phyloP scores from a whole-genome alignment of 2,797 vertebrate species.

The Hypotaenidia philippensis region DNA sequence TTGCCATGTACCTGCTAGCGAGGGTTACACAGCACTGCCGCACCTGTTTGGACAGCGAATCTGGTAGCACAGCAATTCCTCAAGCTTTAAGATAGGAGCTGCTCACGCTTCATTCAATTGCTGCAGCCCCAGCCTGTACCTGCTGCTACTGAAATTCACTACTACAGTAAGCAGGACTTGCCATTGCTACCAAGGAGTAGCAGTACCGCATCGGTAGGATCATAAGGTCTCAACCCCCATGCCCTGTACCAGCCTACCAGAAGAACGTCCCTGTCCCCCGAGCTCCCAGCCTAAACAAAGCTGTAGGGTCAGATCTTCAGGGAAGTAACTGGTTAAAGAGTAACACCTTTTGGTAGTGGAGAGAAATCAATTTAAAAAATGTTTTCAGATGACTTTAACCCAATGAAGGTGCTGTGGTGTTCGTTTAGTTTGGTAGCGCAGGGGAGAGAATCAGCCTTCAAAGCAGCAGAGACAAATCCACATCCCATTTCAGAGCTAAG shows the following conservation, averaged over 20 bases:
- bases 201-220: fast-evolving
- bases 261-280: neutral
- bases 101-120: neutral
- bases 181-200: neutral
- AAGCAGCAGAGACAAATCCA: neutral
- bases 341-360: neutral
- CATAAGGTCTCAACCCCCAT: fast-evolving
- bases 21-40: neutral
- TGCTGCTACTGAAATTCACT: neutral
- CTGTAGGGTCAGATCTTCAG: neutral
- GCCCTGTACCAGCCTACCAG: neutral
- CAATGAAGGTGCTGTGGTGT: neutral
- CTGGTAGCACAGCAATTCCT: neutral
- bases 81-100: neutral
- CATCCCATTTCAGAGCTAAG: neutral
- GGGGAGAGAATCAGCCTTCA: neutral
- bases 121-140: neutral
- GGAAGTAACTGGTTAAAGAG: neutral
- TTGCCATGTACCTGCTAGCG: fast-evolving
- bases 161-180: neutral
- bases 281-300: neutral
- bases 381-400: neutral
- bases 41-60: neutral
- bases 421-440: neutral
- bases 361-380: neutral